Evolutionary conservation across 2,113 vertebrate genomes (phyloP), one percentile per base, ranked within the genome.

Genomic region (Gymnorhina tibicen): DNA sequence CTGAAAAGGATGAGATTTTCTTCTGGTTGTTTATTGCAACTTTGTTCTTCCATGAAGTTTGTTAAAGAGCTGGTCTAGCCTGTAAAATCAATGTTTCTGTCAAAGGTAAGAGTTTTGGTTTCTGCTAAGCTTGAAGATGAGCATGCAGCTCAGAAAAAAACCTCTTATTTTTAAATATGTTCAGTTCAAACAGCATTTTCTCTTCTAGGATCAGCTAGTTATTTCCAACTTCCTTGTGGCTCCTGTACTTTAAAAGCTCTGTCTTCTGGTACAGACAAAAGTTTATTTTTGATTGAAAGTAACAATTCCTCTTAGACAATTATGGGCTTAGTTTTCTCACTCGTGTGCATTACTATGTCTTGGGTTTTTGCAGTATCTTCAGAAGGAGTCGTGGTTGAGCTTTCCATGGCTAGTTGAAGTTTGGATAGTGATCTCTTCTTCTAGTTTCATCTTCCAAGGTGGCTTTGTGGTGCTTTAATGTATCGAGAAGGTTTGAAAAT

Each of bases 291-390:
- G 3, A 39, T 58, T 16, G 16, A 64, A 92, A 84, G 13, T 47
- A 77, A 46, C 13, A 56, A 21, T 53, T 85, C 18, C 2, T 85
- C 73, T 30, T 53, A 28, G n/a, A 14, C 37, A 24, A 9, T 49
- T 75, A 44, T 44, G 52, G 33, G 20, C 33, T 35, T 53, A 15
- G 5, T 85, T 94, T 91, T 88, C 41, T 89, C 20, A 18, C 30
- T 56, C 0, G 0, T 41, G 7, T 17, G 28, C 13, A 2, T 56
- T 78, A 44, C n/a, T 76, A 0, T 37, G 24, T 68, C 22, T 44
- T 80, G 8, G 22, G 11, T 24, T 69, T 75, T 85, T 75, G n/a
- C 4, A 6, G 28, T 75, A 22, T 59, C 33, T 92, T 85, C 47
- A 56, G 80, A 66, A 82, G 33, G 21, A 74, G 32, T 81, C 23